A percentile compares a stretch with the other conserved stretches of the same genome.
Evolutionary conservation across 2,797 vertebrate species (phyloP).

Genomic region (Nannoperca obscura): DNA sequence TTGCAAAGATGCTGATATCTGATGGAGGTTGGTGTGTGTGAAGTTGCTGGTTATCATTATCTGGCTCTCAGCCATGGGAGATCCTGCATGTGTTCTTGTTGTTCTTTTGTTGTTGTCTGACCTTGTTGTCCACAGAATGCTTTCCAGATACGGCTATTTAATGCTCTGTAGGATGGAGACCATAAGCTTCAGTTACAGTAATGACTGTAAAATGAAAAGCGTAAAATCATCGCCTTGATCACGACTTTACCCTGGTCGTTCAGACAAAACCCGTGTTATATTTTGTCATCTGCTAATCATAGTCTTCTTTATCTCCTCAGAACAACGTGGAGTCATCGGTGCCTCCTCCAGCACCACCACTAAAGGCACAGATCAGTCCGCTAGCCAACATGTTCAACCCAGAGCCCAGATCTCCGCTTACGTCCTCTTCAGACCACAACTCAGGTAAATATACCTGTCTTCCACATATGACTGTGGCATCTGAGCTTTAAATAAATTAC

Average conservation of each 20-base stretch:
- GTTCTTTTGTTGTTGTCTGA: background rate
- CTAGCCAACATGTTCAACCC: constrained; percentile 94
- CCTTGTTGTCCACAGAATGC: background rate
- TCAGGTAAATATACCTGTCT: constrained; percentile 59
- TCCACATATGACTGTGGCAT: background rate
- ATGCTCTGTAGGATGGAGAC: constrained; percentile 10
- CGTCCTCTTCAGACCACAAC: constrained; percentile 68
- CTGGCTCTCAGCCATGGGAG: constrained; percentile 32
- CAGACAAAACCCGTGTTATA: background rate
- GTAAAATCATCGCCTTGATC: background rate
- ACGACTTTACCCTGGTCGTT: background rate
- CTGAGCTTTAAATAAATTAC: background rate
- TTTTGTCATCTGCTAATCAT: background rate
- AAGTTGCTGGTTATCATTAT: constrained; percentile 18
- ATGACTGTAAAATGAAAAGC: background rate
- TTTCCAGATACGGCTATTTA: constrained; percentile 21
- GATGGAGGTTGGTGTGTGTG: constrained; percentile 10
- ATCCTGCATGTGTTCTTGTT: constrained; percentile 16
- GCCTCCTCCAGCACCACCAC: constrained; percentile 90
- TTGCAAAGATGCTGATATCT: constrained; percentile 16
- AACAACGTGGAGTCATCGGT: constrained; percentile 73
- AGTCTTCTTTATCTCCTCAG: constrained; percentile 57
- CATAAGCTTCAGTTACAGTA: background rate
- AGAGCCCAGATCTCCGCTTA: constrained; percentile 80
- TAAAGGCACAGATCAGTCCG: constrained; percentile 90